Evolutionary conservation across 2,113 vertebrate species (phyloP).

Genomic region (Brienomyrus brachyistius): DNA sequence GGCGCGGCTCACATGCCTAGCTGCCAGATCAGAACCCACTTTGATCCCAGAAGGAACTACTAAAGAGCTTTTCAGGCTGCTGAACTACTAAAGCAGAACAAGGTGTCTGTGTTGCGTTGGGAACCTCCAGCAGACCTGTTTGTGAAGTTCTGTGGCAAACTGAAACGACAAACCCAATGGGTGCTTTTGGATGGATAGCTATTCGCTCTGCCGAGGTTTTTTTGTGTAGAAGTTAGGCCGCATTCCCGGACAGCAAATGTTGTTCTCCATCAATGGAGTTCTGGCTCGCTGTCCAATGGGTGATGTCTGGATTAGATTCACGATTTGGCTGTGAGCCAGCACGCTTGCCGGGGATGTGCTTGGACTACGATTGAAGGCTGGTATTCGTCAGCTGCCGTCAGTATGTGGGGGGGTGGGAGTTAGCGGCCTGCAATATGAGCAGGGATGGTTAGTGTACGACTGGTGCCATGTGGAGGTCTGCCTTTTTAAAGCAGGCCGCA

Average conservation of each 20-base stretch:
- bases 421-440: not conserved
- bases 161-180: not conserved
- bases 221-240: not conserved
- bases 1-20: not conserved
- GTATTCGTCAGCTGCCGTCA: not conserved
- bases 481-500: not conserved
- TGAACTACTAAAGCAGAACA: conserved; percentile 8
- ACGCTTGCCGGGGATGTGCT: not conserved
- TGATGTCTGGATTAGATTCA: not conserved
- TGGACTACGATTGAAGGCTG: not conserved
- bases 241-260: not conserved
- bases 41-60: not conserved
- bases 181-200: not conserved
- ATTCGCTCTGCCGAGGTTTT: not conserved
- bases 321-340: not conserved
- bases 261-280: not conserved
- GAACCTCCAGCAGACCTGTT: not conserved
- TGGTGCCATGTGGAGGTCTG: not conserved
- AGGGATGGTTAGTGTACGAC: not conserved
- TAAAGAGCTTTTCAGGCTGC: not conserved
- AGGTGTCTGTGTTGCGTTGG: not conserved
- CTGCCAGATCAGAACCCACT: not conserved
- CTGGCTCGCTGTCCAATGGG: not conserved
- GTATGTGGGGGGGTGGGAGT: not conserved
- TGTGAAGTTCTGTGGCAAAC: not conserved